Percentiles rank a stretch among this genome's conserved stretches.
Evolutionary conservation across 2,888 invertebrate genomes (phyloP).

Genomic region (Synergus laeviventris): DNA sequence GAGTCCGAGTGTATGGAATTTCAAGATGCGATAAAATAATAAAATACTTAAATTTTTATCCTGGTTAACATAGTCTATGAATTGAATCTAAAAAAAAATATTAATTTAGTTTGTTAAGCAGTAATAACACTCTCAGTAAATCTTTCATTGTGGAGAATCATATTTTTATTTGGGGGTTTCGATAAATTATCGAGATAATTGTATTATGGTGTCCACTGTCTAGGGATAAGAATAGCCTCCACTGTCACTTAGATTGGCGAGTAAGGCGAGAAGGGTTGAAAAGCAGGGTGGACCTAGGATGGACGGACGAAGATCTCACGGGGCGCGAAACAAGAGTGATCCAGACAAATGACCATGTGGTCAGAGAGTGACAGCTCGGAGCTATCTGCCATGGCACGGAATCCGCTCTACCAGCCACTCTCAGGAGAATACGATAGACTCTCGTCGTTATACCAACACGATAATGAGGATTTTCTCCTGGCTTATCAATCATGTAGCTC

Average conservation of each 20-base stretch:
- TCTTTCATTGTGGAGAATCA: neutral
- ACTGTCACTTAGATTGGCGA: conserved; percentile 45
- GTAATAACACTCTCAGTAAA: too few species aligned
- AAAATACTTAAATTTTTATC: too few species aligned
- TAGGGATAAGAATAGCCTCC: conserved; percentile 34
- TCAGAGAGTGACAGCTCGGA: conserved; percentile 71
- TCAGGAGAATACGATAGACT: conserved; percentile 54
- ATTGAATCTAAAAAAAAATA: too few species aligned
- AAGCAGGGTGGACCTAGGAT: conserved; percentile 46
- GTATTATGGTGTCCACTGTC: conserved; percentile 12
- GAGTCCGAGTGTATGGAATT: too few species aligned
- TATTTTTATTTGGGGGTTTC: neutral
- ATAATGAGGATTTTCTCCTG: conserved; percentile 58
- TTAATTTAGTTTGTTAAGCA: too few species aligned
- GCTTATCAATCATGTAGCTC: conserved; percentile 47
- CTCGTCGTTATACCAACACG: conserved; percentile 45
- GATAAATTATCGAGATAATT: conserved; percentile 26
- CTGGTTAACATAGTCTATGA: too few species aligned
- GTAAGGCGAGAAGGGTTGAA: conserved; percentile 49
- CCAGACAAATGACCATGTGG: conserved; percentile 72
- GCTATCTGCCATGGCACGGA: conserved; percentile 65
- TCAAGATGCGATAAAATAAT: too few species aligned
- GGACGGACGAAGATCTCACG: conserved; percentile 54
- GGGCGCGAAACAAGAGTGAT: conserved; percentile 63
- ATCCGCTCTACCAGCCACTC: conserved; percentile 52